Evolutionary conservation across 2,888 invertebrate species (phyloP), one percentile per base, ranked within the genome.

Genomic region (Crematogaster levior): DNA sequence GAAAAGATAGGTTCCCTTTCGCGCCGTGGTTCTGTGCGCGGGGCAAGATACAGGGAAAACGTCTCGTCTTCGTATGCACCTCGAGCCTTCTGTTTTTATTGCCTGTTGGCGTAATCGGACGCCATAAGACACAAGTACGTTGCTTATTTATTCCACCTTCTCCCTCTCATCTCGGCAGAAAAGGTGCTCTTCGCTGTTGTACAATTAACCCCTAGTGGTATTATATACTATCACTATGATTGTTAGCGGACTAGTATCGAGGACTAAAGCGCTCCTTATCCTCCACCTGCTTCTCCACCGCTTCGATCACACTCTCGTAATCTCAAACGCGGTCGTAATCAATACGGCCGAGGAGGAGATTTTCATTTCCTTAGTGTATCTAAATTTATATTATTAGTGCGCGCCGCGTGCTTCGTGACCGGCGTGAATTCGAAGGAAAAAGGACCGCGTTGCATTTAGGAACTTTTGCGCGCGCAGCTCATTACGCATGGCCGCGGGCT

Each of bases 401-500:
- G 85, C 75, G 79, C 60, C 86, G 84, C 46, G 81, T 80, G 81
- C 51, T 56, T 84, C 66, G 53, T 43, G 43, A 79, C 70, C 74
- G 82, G 58, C 86, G 86, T 82, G 72, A 83, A 81, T 81, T 74
- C 82, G 79, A 60, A 81, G 83, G 75, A 88, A 89, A 86, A 89
- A 83, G 83, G 86, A 84, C 84, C 77, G 87, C 87, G 82, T 86
- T 86, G 86, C 86, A 89, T 92, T 93, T 94, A 94, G 94, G 94
- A 94, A 94, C 94, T 94, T 93, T 92, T 94, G 93, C 94, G 93
- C 93, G 93, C 94, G 94, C 94, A 94, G 92, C 92, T 93, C 92
- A 93, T 94, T 93, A 93, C 92, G 91, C 93, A 91, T 92, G 92
- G 92, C 93, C 92, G 91, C 91, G 90, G 82, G 81, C 81, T 89